These are phyloP conservation scores for Cryptoprocta ferox DNA, from an alignment of 2,797 vertebrate genomes.

Conservation along the genomic window DNA sequence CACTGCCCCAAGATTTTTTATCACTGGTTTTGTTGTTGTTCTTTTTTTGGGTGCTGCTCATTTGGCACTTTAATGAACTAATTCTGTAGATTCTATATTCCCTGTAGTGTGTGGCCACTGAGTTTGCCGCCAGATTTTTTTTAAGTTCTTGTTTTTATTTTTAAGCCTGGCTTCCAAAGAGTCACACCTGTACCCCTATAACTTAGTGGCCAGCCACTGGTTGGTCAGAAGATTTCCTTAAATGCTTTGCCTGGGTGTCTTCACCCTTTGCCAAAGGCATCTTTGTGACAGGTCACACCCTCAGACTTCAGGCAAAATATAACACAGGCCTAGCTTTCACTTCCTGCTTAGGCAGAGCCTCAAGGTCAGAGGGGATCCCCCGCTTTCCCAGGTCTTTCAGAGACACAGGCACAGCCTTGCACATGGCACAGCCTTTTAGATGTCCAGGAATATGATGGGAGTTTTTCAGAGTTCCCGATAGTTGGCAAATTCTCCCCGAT, in stretches of 20 bases:
- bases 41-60: not conserved
- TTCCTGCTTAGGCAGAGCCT: not conserved
- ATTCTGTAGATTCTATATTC: not conserved
- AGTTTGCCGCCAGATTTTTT: not conserved
- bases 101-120: not conserved
- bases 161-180: not conserved
- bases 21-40: not conserved
- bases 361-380: not conserved
- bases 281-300: not conserved
- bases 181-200: not conserved
- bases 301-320: not conserved
- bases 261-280: not conserved
- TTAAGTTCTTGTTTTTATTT: slow-evolving; percentile 21
- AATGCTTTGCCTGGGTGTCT: not conserved
- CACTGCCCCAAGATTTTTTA: not conserved
- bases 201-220: not conserved
- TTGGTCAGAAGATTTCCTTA: not conserved
- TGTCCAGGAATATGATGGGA: not conserved
- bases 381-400: not conserved
- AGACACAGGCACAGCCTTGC: not conserved
- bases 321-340: not conserved
- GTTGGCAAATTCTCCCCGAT: slow-evolving; percentile 47
- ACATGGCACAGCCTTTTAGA: not conserved
- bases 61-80: not conserved
- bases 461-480: slow-evolving; percentile 12